A percentile compares a stretch with the other conserved stretches of the same genome.
phyloP scores from a whole-genome alignment of 2,113 vertebrate species.

The Gavia stellata region DNA sequence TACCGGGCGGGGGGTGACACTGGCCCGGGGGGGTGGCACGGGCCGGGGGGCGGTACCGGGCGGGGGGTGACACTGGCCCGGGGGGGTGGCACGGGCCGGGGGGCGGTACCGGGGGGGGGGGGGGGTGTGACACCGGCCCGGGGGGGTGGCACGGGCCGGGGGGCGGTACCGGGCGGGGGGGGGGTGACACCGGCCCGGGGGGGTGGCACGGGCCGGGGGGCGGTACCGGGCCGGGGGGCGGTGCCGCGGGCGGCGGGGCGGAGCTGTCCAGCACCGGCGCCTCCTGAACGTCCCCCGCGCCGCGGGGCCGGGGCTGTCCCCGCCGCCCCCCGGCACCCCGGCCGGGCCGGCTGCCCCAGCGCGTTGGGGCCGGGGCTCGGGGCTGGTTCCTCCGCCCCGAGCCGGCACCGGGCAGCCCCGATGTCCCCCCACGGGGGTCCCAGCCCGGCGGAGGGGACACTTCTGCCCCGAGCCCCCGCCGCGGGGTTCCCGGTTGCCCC shows the following conservation, averaged over 20 bases:
- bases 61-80: too few relatives aligned
- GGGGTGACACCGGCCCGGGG: too few relatives aligned
- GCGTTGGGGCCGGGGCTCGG: neutral
- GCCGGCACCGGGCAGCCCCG: neutral
- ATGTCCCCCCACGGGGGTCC: neutral
- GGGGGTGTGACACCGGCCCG: too few relatives aligned
- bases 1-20: too few relatives aligned
- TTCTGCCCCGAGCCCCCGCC: neutral
- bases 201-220: neutral
- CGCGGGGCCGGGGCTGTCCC: neutral
- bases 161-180: too few relatives aligned
- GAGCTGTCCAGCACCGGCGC: conserved; percentile 37
- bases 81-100: too few relatives aligned
- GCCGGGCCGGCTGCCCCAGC: neutral
- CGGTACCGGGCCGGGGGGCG: neutral
- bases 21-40: too few relatives aligned
- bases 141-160: too few relatives aligned
- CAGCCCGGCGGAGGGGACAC: neutral
- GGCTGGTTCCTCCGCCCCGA: neutral
- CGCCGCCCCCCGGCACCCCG: neutral
- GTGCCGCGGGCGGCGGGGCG: neutral
- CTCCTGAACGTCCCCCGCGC: neutral
- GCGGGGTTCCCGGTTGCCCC: too few relatives aligned
- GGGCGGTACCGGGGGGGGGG: too few relatives aligned
- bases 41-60: too few relatives aligned